Base-by-base conservation (phyloP, 1,140 invertebrate species). In the Aphaenogaster rudis region DNA sequence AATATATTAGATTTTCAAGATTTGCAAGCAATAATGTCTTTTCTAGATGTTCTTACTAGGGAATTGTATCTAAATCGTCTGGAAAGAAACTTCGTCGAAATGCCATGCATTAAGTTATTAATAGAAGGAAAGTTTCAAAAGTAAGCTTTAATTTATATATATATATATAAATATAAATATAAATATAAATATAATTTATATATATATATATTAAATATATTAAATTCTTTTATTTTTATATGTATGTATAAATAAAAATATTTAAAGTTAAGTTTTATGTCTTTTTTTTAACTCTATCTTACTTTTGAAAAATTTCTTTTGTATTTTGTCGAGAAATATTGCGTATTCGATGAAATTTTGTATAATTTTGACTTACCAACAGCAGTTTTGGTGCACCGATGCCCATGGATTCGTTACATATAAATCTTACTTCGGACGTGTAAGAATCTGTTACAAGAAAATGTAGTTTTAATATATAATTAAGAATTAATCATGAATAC, bases 341-440 rank as follows among this genome's bases (percentile, higher is more conserved):
- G 57, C n/a, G 4, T 36, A 21, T 50, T 45, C 48, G 6, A 50
- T 59, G 6, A 45, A 61, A 64, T 66, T 13, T 57, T 72, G 21
- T 57, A 82, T 61, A 59, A 67, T 39, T 78, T 67, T 85, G 63
- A 92, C 93, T 94, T 85, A 94, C 93, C 93, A 87, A 90, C 9
- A 91, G 13, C 21, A 93, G 21, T 39, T 64, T 85, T 21, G 93
- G 93, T 66, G 61, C 71, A 13, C 90, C 92, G 59, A 92, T 90
- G 17, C 91, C 91, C 3, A 88, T 76, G 13, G 82, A 78, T 71
- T 90, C 79, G 42, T 92, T 86, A 52, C 93, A 94, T 63, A 88
- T 88, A 82, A 94, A 91, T 78, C 85, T 71, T 61, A 94, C 72
- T 86, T 93, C 92, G 2, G 92, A 90, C 42, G 86, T 88, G 39